Evolutionary conservation across 2,797 vertebrate species (phyloP).

Genomic region (Hemitrygon akajei): DNA sequence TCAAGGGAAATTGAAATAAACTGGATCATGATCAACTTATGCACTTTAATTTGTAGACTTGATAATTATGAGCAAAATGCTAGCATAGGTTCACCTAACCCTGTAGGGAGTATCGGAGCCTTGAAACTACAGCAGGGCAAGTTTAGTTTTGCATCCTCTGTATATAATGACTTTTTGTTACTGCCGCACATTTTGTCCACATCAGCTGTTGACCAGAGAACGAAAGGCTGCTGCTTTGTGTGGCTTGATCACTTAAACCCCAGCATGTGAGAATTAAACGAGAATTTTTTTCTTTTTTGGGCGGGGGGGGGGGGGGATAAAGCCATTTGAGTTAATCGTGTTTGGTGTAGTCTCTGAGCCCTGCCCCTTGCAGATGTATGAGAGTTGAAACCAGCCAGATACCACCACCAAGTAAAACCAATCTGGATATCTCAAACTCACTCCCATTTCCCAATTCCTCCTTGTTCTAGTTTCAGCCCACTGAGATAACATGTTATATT

Average conservation of each 20-base stretch:
- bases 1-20: not conserved
- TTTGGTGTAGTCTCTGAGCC: not conserved
- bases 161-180: not conserved
- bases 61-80: not conserved
- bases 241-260: not conserved
- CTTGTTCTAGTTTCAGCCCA: not conserved
- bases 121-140: not conserved
- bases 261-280: not conserved
- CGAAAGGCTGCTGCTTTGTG: not conserved
- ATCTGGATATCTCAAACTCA: not conserved
- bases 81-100: too few relatives aligned
- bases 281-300: too few relatives aligned
- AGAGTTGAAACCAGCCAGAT: not conserved
- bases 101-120: not conserved
- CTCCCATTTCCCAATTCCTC: not conserved
- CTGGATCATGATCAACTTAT: not conserved
- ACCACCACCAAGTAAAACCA: not conserved
- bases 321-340: not conserved
- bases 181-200: not conserved
- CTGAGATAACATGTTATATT: not conserved
- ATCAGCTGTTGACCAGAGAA: not conserved
- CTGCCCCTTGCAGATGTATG: not conserved
- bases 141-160: not conserved
- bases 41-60: not conserved
- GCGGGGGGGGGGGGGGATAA: too few relatives aligned